Conservation (phyloP, 2,113 vertebrate species). For the Irena cyanogastra region DNA sequence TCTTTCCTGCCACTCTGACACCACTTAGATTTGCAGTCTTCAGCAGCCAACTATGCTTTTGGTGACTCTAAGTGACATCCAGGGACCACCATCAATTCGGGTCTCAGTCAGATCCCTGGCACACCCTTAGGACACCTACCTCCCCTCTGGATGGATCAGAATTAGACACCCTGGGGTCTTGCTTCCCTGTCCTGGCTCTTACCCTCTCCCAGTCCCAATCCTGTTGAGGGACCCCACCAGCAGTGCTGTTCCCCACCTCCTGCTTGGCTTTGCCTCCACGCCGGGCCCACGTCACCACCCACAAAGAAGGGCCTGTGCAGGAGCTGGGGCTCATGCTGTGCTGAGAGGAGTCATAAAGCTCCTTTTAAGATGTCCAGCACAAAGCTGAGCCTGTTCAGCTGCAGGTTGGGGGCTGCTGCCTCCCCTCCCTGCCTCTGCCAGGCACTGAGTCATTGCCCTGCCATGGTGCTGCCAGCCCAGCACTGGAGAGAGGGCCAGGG, state of each 20-base stretch:
- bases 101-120: not conserved
- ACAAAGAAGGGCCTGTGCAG: slow-evolving; percentile 63
- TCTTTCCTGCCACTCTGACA: not conserved
- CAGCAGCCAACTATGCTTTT: rapidly evolving
- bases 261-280: not conserved
- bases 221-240: rapidly evolving
- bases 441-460: slow-evolving; percentile 50
- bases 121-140: not conserved
- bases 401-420: not conserved
- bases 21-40: not conserved
- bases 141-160: rapidly evolving
- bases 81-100: not conserved
- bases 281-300: not conserved
- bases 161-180: not conserved
- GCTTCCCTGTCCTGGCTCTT: not conserved
- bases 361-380: slow-evolving; percentile 53
- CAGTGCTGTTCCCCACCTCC: not conserved
- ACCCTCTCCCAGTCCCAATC: not conserved
- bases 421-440: slow-evolving; percentile 66
- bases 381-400: slow-evolving; percentile 64
- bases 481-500: not conserved
- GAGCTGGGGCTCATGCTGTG: not conserved
- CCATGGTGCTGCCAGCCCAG: not conserved
- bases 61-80: not conserved
- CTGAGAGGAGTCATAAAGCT: slow-evolving; percentile 48